A percentile compares a stretch with the other conserved stretches of the same genome.
Conservation (phyloP, 2,888 invertebrate species). For the Ceramica pisi region DNA sequence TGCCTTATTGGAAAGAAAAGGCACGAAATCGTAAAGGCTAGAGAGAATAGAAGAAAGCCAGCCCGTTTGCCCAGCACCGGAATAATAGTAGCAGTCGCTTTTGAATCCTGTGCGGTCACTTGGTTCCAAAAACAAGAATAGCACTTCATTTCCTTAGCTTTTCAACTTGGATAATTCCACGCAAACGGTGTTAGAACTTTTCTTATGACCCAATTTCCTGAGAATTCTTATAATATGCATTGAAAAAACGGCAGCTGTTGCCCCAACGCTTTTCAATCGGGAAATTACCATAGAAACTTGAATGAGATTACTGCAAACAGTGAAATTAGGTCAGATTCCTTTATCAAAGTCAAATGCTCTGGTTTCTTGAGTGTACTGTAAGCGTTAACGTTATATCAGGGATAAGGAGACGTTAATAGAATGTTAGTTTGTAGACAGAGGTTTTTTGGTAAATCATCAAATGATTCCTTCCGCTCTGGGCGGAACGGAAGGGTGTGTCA, state of each 20-base stretch:
- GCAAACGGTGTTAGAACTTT: conserved; percentile 11
- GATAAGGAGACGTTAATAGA: too few species aligned
- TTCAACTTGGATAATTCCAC: conserved; percentile 2
- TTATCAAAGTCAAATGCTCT: background rate
- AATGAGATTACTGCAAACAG: conserved; percentile 24
- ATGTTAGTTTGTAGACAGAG: too few species aligned
- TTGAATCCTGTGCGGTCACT: background rate
- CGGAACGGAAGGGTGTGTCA: too few species aligned
- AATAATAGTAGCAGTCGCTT: too few species aligned
- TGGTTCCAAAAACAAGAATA: conserved; percentile 1
- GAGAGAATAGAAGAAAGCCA: too few species aligned
- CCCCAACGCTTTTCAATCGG: conserved; percentile 28
- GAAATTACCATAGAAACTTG: conserved; percentile 13
- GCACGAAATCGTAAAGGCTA: too few species aligned
- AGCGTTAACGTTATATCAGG: too few species aligned
- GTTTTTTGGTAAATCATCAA: too few species aligned
- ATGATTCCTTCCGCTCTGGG: too few species aligned
- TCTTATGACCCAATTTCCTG: conserved; percentile 30
- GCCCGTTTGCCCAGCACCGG: too few species aligned
- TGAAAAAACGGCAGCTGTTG: conserved; percentile 31
- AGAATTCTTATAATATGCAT: conserved; percentile 24
- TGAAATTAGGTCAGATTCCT: conserved; percentile 32
- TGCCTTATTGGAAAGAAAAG: too few species aligned
- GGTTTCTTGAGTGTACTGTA: too few species aligned
- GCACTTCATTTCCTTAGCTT: background rate